Evolutionary conservation across 2,888 invertebrate genomes (phyloP).

Genomic region (Allacma fusca): DNA sequence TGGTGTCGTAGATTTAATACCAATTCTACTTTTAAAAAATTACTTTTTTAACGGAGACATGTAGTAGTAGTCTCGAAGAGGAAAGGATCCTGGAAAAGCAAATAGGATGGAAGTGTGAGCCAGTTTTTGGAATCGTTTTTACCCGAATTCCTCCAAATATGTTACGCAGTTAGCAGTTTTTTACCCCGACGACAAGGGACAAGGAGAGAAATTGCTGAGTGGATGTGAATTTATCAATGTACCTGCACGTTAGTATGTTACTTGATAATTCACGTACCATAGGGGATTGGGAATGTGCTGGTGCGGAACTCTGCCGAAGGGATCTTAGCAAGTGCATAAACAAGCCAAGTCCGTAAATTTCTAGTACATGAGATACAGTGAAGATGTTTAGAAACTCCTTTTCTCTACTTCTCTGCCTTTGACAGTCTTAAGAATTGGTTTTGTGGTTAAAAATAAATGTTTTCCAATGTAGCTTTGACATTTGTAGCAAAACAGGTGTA

Average conservation of each 20-base stretch:
- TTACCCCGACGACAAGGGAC: background rate
- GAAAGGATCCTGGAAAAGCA: background rate
- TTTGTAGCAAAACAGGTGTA: constrained; percentile 60
- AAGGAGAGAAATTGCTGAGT: background rate
- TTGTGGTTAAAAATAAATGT: constrained; percentile 60
- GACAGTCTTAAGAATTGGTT: constrained; percentile 54
- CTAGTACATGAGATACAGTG: background rate
- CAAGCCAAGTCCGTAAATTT: too few relatives aligned
- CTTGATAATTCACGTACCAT: background rate
- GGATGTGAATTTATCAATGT: background rate
- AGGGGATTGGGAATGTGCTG: background rate
- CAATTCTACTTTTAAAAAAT: too few relatives aligned
- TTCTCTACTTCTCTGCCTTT: constrained; percentile 11
- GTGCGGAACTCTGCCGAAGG: background rate
- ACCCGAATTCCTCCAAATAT: too few relatives aligned
- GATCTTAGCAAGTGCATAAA: too few relatives aligned
- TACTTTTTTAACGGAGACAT: too few relatives aligned
- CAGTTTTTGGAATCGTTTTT: too few relatives aligned
- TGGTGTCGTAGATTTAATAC: too few relatives aligned
- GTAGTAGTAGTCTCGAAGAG: too few relatives aligned
- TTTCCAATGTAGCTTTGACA: constrained; percentile 56
- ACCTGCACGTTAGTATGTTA: background rate
- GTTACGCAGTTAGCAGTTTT: background rate
- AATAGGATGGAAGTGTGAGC: background rate
- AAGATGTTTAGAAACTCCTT: constrained; percentile 28